Evolutionary conservation across 2,797 vertebrate species (phyloP).

Genomic region (Nasua narica): DNA sequence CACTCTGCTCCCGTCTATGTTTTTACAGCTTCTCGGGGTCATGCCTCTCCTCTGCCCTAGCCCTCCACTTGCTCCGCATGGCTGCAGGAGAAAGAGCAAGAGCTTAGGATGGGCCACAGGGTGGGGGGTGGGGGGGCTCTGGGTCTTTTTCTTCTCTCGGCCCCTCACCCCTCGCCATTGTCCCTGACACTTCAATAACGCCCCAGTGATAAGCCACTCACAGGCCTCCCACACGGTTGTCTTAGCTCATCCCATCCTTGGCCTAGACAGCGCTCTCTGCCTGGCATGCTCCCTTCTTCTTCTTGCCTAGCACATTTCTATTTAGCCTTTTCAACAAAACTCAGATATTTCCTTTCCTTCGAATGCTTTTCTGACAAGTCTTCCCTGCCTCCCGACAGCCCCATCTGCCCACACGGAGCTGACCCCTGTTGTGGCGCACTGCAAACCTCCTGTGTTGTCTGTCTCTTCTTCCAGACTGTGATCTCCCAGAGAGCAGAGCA

Average conservation of each 20-base stretch:
- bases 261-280: neutral
- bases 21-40: neutral
- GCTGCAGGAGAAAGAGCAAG: neutral
- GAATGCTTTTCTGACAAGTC: neutral
- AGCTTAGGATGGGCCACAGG: neutral
- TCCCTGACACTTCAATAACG: neutral
- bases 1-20: too few relatives aligned
- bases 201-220: neutral
- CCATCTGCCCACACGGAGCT: neutral
- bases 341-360: neutral
- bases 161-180: neutral
- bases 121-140: too few relatives aligned
- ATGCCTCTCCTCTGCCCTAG: neutral
- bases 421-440: accelerated
- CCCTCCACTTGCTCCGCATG: neutral
- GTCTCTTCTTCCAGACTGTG: neutral
- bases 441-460: neutral
- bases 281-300: neutral
- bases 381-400: neutral
- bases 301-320: neutral
- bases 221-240: neutral
- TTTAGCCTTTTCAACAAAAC: neutral
- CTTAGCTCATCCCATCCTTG: neutral
- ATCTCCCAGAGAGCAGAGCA: neutral
- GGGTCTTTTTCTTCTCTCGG: neutral